Percentiles rank a stretch among this genome's conserved stretches.
phyloP scores from a whole-genome alignment of 2,797 vertebrate genomes.

The Hapalemur alaotrensis region DNA sequence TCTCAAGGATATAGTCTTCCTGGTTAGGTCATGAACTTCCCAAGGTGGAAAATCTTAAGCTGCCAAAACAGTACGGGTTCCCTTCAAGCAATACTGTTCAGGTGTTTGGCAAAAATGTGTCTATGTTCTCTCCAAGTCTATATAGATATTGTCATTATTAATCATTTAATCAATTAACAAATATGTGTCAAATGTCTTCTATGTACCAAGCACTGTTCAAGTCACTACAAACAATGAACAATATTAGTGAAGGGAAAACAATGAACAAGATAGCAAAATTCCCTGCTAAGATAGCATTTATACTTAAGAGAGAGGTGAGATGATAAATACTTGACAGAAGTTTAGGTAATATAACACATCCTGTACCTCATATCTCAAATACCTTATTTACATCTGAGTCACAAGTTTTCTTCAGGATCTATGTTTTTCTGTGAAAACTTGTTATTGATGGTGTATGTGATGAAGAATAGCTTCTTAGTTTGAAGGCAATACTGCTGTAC shows the following conservation, averaged over 20 bases:
- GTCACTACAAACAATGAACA: neutral
- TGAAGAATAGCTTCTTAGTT: neutral
- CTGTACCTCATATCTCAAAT: neutral
- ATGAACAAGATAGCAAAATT: neutral
- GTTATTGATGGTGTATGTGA: neutral
- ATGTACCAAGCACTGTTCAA: neutral
- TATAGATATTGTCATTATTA: neutral
- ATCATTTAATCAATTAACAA: neutral
- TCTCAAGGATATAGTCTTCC: neutral
- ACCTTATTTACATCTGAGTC: neutral
- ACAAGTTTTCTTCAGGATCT: neutral
- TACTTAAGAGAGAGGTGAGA: neutral
- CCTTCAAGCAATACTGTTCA: neutral
- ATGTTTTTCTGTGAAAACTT: constrained; percentile 1
- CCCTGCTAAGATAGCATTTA: neutral
- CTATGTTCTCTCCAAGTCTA: neutral
- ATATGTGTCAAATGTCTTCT: neutral
- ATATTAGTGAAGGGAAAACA: neutral
- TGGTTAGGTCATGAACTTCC: neutral
- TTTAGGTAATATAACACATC: neutral
- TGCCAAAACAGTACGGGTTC: neutral
- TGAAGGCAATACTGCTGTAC: neutral
- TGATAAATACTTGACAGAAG: neutral
- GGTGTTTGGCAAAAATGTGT: neutral
- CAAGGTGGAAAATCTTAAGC: neutral